Conservation (phyloP, 1,140 invertebrate genomes). For the Achatina immaculata region DNA sequence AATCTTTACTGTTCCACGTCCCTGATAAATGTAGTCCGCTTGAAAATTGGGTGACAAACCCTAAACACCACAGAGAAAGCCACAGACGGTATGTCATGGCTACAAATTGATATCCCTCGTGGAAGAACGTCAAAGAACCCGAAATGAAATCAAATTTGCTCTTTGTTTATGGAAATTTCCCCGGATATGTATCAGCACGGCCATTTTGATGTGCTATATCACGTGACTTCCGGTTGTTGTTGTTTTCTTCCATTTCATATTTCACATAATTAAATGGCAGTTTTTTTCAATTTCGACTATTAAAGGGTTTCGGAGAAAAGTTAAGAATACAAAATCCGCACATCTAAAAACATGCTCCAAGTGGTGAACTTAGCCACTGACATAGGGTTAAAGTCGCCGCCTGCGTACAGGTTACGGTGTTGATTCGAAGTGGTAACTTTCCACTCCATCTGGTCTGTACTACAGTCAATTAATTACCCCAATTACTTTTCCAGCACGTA, state of each 20-base stretch:
- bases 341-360: too few species aligned
- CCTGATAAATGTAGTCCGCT: conserved; percentile 64
- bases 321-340: too few species aligned
- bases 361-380: too few species aligned
- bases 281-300: too few species aligned
- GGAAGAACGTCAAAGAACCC: neutral
- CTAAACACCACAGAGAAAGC: neutral
- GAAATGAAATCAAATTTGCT: neutral
- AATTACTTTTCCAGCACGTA: neutral
- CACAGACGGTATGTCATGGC: neutral
- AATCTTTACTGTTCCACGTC: conserved; percentile 76
- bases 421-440: neutral
- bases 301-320: too few species aligned
- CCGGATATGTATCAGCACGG: neutral
- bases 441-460: neutral
- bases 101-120: neutral
- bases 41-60: neutral
- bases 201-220: neutral
- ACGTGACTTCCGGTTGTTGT: conserved; percentile 14
- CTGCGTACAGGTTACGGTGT: too few species aligned
- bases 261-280: too few species aligned
- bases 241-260: too few species aligned
- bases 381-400: too few species aligned
- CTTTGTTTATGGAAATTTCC: neutral
- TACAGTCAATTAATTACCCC: neutral